phyloP scores from a whole-genome alignment of 2,888 invertebrate genomes.

The Tipula unca region DNA sequence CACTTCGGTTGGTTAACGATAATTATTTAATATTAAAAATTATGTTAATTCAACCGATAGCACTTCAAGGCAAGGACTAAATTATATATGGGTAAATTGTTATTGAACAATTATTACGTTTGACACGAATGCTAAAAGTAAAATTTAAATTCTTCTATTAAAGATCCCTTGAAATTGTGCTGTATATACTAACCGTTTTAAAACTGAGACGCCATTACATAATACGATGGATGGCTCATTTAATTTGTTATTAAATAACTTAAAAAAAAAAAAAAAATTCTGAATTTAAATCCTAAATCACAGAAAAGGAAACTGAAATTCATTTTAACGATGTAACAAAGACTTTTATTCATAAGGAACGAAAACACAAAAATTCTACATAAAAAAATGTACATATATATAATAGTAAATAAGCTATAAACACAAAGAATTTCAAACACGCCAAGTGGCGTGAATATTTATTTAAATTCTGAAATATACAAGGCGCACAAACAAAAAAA shows the following conservation, averaged over 20 bases:
- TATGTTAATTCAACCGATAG: too few relatives aligned
- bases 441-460: slow-evolving; percentile 14
- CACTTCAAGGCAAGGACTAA: too few relatives aligned
- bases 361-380: neutral
- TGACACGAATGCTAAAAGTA: too few relatives aligned
- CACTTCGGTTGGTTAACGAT: too few relatives aligned
- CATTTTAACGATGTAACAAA: neutral
- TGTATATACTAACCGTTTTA: too few relatives aligned
- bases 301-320: neutral
- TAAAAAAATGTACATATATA: neutral
- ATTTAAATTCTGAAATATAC: slow-evolving; percentile 8
- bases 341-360: neutral
- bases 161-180: too few relatives aligned
- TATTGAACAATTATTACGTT: too few relatives aligned
- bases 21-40: too few relatives aligned
- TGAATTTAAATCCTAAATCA: neutral
- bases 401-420: slow-evolving; percentile 14
- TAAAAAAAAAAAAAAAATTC: neutral
- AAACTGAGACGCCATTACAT: neutral
- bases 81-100: too few relatives aligned
- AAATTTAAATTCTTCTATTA: too few relatives aligned
- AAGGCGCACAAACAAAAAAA: neutral
- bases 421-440: slow-evolving; percentile 8
- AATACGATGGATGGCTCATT: neutral
- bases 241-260: neutral